These are phyloP conservation scores for Alentia gelatinosa DNA, from an alignment of 2,888 invertebrate genomes.

Conservation along the genomic window DNA sequence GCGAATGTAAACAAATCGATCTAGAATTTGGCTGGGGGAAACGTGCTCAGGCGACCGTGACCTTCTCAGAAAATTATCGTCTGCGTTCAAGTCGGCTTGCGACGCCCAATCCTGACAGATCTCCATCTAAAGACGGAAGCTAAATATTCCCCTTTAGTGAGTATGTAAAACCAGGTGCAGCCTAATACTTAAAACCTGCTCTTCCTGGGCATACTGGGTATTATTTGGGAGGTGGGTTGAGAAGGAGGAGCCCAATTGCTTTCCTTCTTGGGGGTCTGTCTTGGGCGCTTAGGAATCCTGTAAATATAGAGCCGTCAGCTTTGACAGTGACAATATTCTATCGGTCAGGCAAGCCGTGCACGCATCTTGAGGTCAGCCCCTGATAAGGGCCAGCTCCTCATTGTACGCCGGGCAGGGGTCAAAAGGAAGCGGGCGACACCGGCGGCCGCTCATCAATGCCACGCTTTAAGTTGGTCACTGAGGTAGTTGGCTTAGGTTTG, in stretches of 20 bases:
- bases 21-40: neutral
- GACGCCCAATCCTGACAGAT: neutral
- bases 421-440: neutral
- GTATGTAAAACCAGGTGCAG: neutral
- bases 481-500: neutral
- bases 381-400: neutral
- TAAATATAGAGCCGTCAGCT: neutral
- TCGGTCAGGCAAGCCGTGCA: neutral
- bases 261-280: neutral
- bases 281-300: neutral
- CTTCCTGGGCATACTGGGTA: neutral
- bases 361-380: neutral
- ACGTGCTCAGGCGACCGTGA: too few relatives aligned
- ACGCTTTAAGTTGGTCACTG: neutral
- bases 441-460: neutral
- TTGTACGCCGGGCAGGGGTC: neutral
- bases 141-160: neutral
- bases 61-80: neutral
- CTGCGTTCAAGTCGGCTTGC: neutral
- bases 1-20: constrained; percentile 34
- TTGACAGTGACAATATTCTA: neutral
- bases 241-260: neutral
- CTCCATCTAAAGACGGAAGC: neutral
- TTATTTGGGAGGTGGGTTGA: neutral
- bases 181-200: neutral